phyloP scores from a whole-genome alignment of 2,113 vertebrate genomes.

The Lycocorax pyrrhopterus region DNA sequence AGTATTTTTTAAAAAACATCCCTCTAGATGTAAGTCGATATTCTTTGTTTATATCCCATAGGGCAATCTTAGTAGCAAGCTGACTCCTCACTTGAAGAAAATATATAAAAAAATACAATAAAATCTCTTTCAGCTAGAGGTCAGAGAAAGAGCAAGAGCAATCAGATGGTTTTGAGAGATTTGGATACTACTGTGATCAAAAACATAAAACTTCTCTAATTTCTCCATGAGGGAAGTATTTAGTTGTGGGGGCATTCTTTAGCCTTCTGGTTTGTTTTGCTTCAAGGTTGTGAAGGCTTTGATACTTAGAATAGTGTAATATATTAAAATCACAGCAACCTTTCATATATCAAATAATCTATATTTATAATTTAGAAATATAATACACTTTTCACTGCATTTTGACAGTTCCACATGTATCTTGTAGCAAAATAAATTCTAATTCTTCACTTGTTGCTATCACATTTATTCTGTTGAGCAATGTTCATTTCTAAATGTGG shows the following conservation, averaged over 20 bases:
- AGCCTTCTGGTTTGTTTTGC: not conserved
- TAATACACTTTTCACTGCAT: not conserved
- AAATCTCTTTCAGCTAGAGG: constrained; percentile 5
- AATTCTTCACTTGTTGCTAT: not conserved
- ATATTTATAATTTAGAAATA: not conserved
- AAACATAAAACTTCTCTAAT: not conserved
- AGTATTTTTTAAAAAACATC: not conserved
- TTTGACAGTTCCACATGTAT: not conserved
- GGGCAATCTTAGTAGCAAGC: not conserved
- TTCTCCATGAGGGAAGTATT: not conserved
- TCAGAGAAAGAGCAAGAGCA: not conserved
- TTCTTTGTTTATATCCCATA: constrained; percentile 11
- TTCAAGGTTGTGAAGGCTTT: not conserved
- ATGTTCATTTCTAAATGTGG: not conserved
- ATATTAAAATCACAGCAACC: not conserved
- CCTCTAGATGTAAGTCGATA: not conserved
- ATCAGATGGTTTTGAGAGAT: not conserved
- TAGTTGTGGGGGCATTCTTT: not conserved
- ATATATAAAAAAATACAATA: not conserved
- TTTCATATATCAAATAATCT: not conserved
- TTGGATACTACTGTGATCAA: constrained; percentile 3
- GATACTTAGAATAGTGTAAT: not conserved
- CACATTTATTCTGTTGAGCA: not conserved
- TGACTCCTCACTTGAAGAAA: constrained; percentile 12
- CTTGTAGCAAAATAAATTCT: not conserved